Base-by-base conservation (phyloP, 2,888 invertebrate species). In the Desoria tigrina region DNA sequence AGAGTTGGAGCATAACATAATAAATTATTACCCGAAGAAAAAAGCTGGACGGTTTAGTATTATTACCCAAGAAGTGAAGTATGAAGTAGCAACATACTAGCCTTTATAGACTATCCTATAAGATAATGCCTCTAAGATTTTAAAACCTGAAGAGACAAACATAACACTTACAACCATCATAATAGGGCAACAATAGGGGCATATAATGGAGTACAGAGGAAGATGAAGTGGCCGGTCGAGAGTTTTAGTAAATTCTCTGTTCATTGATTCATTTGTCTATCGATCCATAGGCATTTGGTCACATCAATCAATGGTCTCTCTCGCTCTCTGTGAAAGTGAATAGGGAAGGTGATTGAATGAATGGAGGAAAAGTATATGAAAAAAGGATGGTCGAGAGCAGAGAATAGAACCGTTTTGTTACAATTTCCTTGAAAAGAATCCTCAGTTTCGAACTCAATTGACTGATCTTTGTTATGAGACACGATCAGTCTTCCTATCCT, bases 331-430 rank as follows among this genome's bases (percentile, higher is more conserved):
- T n/a, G n/a, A n/a, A 6, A 4, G 21, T 57, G 57, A 57, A 57
- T 57, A 42, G 55, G 6, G 28, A n/a, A 32, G 27, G 55, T 55
- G 55, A 55, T 55, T 55, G 55, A 51, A 51, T 24, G 51, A 51
- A 23, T 51, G 26, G 6, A 24, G 45, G 16, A 45, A 45, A 21
- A 51, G 51, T 32, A 4, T 32, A 32, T 14, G 27, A 51, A 16
- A 32, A 14, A 14, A 55, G 37, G 55, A 28, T 16, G 55, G 42
- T 24, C 9, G n/a, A 42, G 39, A 11, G 18, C 3, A 57, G 7
- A 39, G 14, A 57, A 57, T 57, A 21, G 42, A 26, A n/a, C 42
- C 57, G 42, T 58, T 58, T 58, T 58, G 58, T 49, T 49, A 49
- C 58, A 45, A 27, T 45, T 58, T 58, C 55, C 42, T 21, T 21